These are phyloP conservation scores for Tursiops truncatus DNA, from an alignment of 2,113 vertebrate genomes.

Conservation along the genomic window DNA sequence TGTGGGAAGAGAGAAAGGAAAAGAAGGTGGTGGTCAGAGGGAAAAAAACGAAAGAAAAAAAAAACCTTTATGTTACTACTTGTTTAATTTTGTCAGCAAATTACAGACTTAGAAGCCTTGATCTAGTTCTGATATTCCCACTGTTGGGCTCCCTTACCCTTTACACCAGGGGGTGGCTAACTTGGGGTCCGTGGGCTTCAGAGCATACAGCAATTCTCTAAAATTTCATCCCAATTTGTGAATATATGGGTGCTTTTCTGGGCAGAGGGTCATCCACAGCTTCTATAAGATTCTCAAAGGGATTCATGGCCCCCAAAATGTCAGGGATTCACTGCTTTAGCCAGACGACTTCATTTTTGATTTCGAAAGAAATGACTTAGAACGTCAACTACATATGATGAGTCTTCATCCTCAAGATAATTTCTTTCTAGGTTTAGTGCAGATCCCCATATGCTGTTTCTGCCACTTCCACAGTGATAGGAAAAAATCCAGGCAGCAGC, in stretches of 20 bases:
- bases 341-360: neutral
- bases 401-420: neutral
- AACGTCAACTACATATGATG: neutral
- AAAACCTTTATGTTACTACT: slow-evolving; percentile 14
- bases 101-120: neutral
- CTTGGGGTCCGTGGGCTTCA: neutral
- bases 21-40: slow-evolving; percentile 34
- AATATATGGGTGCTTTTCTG: neutral
- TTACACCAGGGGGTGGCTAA: neutral
- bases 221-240: neutral
- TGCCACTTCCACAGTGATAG: neutral
- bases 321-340: neutral
- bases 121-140: neutral
- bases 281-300: neutral
- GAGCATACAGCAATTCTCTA: neutral
- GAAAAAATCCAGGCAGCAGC: neutral
- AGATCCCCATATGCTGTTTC: neutral
- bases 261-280: neutral
- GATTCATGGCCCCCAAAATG: neutral
- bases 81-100: slow-evolving; percentile 28
- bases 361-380: neutral
- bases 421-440: neutral
- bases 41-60: neutral
- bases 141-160: neutral
- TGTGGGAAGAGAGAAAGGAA: neutral